Base-by-base conservation (phyloP, 2,113 vertebrate genomes). In the Chelonoidis abingdonii region DNA sequence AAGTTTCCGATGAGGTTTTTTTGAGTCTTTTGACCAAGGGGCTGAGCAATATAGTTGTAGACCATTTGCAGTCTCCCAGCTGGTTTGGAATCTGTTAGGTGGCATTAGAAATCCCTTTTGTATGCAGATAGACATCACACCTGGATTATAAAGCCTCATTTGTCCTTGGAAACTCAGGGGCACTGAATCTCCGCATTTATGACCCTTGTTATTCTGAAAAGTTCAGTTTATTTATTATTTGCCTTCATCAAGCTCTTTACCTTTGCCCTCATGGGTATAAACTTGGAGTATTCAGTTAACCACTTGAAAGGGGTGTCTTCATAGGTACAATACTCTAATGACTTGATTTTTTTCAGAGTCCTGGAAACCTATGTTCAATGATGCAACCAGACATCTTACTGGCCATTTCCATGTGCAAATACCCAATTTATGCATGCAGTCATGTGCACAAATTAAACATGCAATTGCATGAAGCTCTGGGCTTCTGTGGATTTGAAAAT, bases 281-380 rank as follows among this genome's bases (percentile, higher is more conserved):
- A 4, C 19, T 54, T 19, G 7, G 44, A 41, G 53, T 52, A 24
- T 38, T 89, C 83, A 79, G 2, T 44, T 50, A 56, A n/a, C 82
- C 1, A 2, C 49, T 80, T 80, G 29, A 53, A 85, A 27, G 1
- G 1, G 38, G 22, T 85, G 0, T 54, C 19, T 82, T 47, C n/a
- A 1, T 21, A 22, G 69, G 35, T 38, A n/a, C 17, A 52, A 11
- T 3, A 81, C 9, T 5, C 8, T 41, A 29, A 21, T 0, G 1
- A 65, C 9, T 35, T 87, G 6, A 3, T 3, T 50, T 52, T n/a
- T 41, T 38, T 3, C 2, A 31, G 13, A 44, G 24, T 25, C 75
- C 24, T 27, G 14, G 25, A 44, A 76, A 27, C 38, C 72, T 10
- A 44, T 44, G 27, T 59, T 38, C 72, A 85, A 81, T 54, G 87